Percentiles rank a stretch among this genome's conserved stretches.
These are phyloP conservation scores for Sarcophaga bullata DNA, from an alignment of 1,140 invertebrate species.

Conservation along the genomic window DNA sequence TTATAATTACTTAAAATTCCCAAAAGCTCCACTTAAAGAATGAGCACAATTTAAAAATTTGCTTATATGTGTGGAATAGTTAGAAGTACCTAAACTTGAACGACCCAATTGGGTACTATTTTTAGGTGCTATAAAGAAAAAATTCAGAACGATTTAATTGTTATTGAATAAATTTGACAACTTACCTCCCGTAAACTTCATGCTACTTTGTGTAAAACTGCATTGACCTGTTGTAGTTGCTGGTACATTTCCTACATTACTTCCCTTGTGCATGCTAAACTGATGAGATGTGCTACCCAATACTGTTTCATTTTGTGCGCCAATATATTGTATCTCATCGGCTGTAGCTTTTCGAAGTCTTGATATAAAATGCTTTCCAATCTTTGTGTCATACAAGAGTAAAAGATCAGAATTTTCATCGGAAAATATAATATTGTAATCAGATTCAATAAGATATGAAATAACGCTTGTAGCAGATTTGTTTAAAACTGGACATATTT, in stretches of 20 bases:
- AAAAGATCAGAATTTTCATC: constrained; percentile 74
- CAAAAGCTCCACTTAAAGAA: constrained; percentile 57
- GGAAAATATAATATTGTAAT: constrained; percentile 71
- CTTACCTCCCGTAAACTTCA: constrained; percentile 43
- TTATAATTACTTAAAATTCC: constrained; percentile 56
- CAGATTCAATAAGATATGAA: constrained; percentile 72
- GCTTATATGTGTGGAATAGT: constrained; percentile 48
- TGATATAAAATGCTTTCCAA: constrained; percentile 84
- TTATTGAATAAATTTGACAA: not conserved
- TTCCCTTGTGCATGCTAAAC: constrained; percentile 38
- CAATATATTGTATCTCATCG: constrained; percentile 75
- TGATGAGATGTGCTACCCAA: not conserved
- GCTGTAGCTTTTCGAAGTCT: constrained; percentile 78
- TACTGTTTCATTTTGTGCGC: constrained; percentile 52
- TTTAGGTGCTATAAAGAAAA: constrained; percentile 39
- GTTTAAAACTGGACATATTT: constrained; percentile 84
- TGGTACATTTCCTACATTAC: constrained; percentile 14
- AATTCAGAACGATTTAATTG: not conserved
- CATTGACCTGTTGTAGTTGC: not conserved
- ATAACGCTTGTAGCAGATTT: constrained; percentile 67
- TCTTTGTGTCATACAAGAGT: constrained; percentile 80
- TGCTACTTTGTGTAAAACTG: constrained; percentile 42
- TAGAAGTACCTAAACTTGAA: constrained; percentile 45
- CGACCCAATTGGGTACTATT: constrained; percentile 44
- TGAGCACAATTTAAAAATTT: constrained; percentile 55